A percentile compares a stretch with the other conserved stretches of the same genome.
phyloP scores from a whole-genome alignment of 2,113 vertebrate genomes.

The Enhydra lutris region DNA sequence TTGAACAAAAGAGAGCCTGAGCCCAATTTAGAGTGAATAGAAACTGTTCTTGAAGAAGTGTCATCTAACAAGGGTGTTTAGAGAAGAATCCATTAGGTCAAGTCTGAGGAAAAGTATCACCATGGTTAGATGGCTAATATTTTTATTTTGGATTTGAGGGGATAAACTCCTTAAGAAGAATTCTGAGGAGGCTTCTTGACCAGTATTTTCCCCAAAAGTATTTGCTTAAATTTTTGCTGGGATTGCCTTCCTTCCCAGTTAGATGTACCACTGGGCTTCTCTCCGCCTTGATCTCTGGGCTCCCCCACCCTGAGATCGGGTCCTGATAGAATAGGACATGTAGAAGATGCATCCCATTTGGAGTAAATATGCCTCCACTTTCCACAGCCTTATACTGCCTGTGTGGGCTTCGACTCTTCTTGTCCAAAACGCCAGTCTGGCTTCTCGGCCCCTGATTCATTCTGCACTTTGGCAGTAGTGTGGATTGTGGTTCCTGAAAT shows the following conservation, averaged over 20 bases:
- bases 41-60: background rate
- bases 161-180: background rate
- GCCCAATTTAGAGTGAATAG: background rate
- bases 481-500: constrained; percentile 27
- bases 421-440: constrained; percentile 10
- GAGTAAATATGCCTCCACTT: background rate
- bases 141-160: background rate
- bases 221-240: background rate
- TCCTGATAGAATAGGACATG: background rate
- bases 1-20: background rate
- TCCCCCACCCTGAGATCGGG: background rate
- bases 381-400: background rate
- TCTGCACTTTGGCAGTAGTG: background rate
- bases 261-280: background rate
- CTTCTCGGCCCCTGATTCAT: constrained; percentile 55
- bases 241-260: background rate
- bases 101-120: background rate
- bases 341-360: background rate
- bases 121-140: background rate
- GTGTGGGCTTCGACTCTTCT: constrained; percentile 18
- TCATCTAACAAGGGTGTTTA: background rate
- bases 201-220: background rate
- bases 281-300: background rate
- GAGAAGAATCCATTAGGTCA: background rate
- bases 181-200: background rate